phyloP scores from a whole-genome alignment of 2,797 vertebrate species.

The Phataginus tricuspis region DNA sequence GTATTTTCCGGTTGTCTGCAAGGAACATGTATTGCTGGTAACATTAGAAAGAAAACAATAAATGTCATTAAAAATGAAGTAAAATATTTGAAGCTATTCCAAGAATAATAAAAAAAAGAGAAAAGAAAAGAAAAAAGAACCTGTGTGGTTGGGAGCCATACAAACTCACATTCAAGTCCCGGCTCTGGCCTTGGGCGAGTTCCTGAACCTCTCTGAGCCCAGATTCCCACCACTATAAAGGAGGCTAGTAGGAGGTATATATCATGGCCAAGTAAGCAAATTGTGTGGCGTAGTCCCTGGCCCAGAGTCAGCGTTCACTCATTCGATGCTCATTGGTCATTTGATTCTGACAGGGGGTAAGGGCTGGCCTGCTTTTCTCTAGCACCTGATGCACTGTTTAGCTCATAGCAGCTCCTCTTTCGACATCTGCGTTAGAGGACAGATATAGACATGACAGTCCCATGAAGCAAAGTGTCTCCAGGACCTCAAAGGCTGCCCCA shows the following conservation, averaged over 20 bases:
- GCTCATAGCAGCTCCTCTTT: neutral
- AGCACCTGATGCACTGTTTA: neutral
- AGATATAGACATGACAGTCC: slow-evolving; percentile 34
- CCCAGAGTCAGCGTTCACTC: neutral
- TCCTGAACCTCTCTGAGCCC: slow-evolving; percentile 18
- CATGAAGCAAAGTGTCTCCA: neutral
- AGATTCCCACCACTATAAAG: neutral
- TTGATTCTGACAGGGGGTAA: neutral
- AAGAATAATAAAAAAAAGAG: neutral
- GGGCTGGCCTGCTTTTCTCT: neutral
- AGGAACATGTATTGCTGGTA: slow-evolving; percentile 47
- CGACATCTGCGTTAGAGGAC: neutral
- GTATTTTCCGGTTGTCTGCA: slow-evolving; percentile 50
- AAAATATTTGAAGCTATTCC: slow-evolving; percentile 33
- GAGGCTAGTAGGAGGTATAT: neutral
- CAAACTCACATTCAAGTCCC: neutral
- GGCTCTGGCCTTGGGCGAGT: neutral
- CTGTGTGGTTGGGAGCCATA: neutral
- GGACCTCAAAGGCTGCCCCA: neutral
- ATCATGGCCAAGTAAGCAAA: neutral
- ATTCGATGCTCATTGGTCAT: neutral
- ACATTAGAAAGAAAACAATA: slow-evolving; percentile 68
- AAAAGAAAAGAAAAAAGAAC: neutral
- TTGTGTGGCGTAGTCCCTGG: neutral
- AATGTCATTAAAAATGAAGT: slow-evolving; percentile 62